Evolutionary conservation across 2,888 invertebrate species (phyloP).

Genomic region (Dorcus parallelipipedus): DNA sequence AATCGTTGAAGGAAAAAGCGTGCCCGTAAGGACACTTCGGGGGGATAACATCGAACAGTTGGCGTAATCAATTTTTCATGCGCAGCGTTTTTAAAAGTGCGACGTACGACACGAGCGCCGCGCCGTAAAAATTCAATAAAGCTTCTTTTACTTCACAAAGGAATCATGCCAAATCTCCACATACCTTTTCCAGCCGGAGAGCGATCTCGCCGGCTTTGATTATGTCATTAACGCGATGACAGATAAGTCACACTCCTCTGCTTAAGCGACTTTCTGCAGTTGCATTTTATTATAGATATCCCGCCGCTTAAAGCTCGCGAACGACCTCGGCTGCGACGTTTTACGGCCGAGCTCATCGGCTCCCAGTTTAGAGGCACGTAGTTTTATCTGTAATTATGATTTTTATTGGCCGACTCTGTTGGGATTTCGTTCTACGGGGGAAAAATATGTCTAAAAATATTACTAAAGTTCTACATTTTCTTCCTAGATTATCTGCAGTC

Average conservation of each 20-base stretch:
- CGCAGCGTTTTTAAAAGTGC: too few relatives aligned
- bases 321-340: conserved; percentile 7
- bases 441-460: too few relatives aligned
- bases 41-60: too few relatives aligned
- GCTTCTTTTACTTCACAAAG: conserved; percentile 4
- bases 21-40: too few relatives aligned
- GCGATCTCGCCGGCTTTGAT: conserved; percentile 20
- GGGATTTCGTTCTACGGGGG: too few relatives aligned
- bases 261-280: conserved; percentile 21
- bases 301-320: conserved; percentile 4
- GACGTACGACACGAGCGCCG: too few relatives aligned
- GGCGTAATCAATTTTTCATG: too few relatives aligned
- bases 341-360: conserved; percentile 1
- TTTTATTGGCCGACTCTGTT: too few relatives aligned
- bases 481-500: too few relatives aligned
- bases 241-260: conserved; percentile 27
- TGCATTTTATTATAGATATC: conserved; percentile 23
- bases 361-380: neutral
- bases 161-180: conserved; percentile 17
- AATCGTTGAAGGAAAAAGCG: too few relatives aligned
- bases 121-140: neutral
- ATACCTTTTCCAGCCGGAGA: conserved; percentile 15
- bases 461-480: too few relatives aligned
- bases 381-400: too few relatives aligned
- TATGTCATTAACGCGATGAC: conserved; percentile 28